Conservation (phyloP, 2,888 invertebrate genomes). For the Octonoba sinensis region DNA sequence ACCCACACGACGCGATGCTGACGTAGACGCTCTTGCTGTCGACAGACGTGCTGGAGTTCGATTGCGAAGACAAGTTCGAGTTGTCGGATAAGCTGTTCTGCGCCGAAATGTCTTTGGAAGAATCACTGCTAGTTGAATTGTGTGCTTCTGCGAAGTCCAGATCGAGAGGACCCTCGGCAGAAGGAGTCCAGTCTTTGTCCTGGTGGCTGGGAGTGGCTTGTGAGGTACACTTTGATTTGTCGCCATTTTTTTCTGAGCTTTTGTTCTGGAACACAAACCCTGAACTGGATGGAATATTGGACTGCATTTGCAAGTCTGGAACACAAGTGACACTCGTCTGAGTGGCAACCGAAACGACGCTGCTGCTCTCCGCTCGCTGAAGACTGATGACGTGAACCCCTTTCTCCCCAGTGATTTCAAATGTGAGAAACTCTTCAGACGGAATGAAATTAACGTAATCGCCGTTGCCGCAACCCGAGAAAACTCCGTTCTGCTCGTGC, state of each 20-base stretch:
- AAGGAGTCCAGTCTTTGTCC: constrained; percentile 32
- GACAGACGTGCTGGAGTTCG: constrained; percentile 51
- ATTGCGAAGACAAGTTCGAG: constrained; percentile 56
- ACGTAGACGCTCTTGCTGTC: constrained; percentile 25
- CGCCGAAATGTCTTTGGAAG: constrained; percentile 34
- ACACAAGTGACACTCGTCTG: constrained; percentile 65
- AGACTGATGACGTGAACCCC: constrained; percentile 61
- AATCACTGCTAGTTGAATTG: constrained; percentile 37
- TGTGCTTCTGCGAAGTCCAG: constrained; percentile 43
- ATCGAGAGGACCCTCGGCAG: constrained; percentile 28
- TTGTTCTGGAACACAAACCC: constrained; percentile 37
- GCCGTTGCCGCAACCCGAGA: constrained; percentile 18
- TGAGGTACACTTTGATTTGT: constrained; percentile 51
- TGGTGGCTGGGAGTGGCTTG: constrained; percentile 21
- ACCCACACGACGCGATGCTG: constrained; percentile 28
- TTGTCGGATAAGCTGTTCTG: constrained; percentile 55
- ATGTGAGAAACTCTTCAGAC: constrained; percentile 66
- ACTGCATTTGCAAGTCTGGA: constrained; percentile 45
- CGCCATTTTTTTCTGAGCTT: constrained; percentile 35
- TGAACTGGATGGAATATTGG: constrained; percentile 61
- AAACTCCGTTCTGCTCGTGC: constrained; percentile 24
- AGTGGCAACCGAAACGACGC: constrained; percentile 64
- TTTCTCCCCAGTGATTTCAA: constrained; percentile 64
- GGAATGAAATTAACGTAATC: constrained; percentile 65
- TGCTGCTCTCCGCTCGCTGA: constrained; percentile 45